A percentile compares a stretch with the other conserved stretches of the same genome.
Evolutionary conservation across 2,888 invertebrate genomes (phyloP).

Genomic region (Globia sparganii): DNA sequence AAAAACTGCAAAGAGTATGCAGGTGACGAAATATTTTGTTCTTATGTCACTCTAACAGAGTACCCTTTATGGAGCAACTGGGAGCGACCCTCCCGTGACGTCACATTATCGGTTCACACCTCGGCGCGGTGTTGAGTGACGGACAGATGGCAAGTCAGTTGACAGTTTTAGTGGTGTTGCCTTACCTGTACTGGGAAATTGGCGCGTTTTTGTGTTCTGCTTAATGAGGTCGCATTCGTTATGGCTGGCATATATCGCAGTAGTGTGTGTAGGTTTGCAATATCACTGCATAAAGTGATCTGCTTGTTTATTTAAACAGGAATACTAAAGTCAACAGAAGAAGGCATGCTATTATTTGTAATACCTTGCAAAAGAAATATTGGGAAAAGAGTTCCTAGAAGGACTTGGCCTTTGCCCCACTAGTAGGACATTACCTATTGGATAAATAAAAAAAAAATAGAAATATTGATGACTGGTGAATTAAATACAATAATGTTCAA

Average conservation of each 20-base stretch:
- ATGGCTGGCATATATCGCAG: not conserved
- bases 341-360: not conserved
- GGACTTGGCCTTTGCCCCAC: not conserved
- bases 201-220: slow-evolving; percentile 47
- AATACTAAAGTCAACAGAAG: not conserved
- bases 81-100: slow-evolving; percentile 49
- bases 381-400: not conserved
- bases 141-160: slow-evolving; percentile 47
- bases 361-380: not conserved
- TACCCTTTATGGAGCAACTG: slow-evolving; percentile 13
- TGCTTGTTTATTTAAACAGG: not conserved
- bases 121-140: slow-evolving; percentile 61
- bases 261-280: not conserved
- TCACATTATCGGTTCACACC: slow-evolving; percentile 66
- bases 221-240: slow-evolving; percentile 41
- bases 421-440: not conserved
- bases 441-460: not conserved
- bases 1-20: not conserved
- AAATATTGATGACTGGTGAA: not conserved
- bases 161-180: slow-evolving; percentile 35
- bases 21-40: not conserved
- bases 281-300: not conserved
- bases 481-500: not conserved
- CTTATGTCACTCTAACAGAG: not conserved
- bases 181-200: slow-evolving; percentile 48